A percentile compares a stretch with the other conserved stretches of the same genome.
Conservation (phyloP, 2,888 invertebrate genomes). For the Drosophila phalerata region DNA sequence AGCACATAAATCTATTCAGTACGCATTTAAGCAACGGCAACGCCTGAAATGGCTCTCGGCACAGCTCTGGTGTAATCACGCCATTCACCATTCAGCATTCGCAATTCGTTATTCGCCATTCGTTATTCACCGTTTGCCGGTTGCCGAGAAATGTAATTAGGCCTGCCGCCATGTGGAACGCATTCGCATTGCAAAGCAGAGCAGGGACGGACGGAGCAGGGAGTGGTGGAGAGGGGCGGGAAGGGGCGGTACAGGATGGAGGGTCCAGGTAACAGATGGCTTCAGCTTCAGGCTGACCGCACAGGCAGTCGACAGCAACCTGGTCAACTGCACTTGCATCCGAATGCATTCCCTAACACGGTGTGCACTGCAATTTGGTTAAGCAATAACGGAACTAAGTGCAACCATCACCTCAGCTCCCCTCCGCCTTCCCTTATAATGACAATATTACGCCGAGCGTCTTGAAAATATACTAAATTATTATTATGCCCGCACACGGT, state of each 20-base stretch:
- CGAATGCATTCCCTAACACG: slow-evolving; percentile 7
- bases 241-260: background rate
- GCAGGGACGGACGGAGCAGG: background rate
- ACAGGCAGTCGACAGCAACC: slow-evolving; percentile 13
- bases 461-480: slow-evolving; percentile 54
- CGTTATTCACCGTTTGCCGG: slow-evolving; percentile 52
- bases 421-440: slow-evolving; percentile 37
- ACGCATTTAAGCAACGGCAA: slow-evolving; percentile 65
- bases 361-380: slow-evolving; percentile 31
- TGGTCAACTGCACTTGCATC: slow-evolving; percentile 26
- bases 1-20: slow-evolving; percentile 77
- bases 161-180: slow-evolving; percentile 77
- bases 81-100: slow-evolving; percentile 50
- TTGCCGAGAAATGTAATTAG: slow-evolving; percentile 71
- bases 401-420: slow-evolving; percentile 6
- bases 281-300: slow-evolving; percentile 33
- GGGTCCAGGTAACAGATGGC: slow-evolving; percentile 51
- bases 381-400: slow-evolving; percentile 43
- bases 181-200: slow-evolving; percentile 42
- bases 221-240: background rate
- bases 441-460: slow-evolving; percentile 66
- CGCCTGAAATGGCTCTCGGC: slow-evolving; percentile 1
- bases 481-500: slow-evolving; percentile 29
- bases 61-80: slow-evolving; percentile 62
- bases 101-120: slow-evolving; percentile 52